Conservation (phyloP, 2,888 invertebrate species). For the Microctonus aethiopoides region DNA sequence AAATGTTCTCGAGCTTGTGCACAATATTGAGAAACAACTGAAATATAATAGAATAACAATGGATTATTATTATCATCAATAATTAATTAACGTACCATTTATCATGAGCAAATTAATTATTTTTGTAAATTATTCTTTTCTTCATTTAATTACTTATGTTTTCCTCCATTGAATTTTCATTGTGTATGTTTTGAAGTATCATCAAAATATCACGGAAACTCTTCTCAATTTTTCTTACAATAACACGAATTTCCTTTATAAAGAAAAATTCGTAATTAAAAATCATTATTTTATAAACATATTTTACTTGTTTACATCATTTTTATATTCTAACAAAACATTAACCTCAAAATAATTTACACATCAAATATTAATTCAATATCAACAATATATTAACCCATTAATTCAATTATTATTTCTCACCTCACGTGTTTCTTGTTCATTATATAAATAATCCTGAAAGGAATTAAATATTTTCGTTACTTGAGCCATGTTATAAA, state of each 20-base stretch:
- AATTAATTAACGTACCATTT: constrained; percentile 38
- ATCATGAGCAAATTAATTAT: constrained; percentile 24
- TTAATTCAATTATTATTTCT: constrained; percentile 16
- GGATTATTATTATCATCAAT: too few relatives aligned
- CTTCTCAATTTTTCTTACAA: constrained; percentile 83
- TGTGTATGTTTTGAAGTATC: constrained; percentile 84
- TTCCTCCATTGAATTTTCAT: constrained; percentile 73
- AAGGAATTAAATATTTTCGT: constrained; percentile 78
- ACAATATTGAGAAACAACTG: constrained; percentile 74
- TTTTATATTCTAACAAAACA: background rate
- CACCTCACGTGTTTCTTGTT: constrained; percentile 86
- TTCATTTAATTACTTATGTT: constrained; percentile 69
- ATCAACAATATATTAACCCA: constrained; percentile 6
- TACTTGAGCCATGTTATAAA: constrained; percentile 68
- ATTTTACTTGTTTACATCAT: too few relatives aligned
- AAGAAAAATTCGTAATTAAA: constrained; percentile 3
- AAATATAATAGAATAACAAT: constrained; percentile 32
- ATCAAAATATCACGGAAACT: constrained; percentile 82
- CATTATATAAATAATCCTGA: constrained; percentile 80
- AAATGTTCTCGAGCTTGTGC: constrained; percentile 75
- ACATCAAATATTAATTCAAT: constrained; percentile 22
- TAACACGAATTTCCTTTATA: constrained; percentile 74
- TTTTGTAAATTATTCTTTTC: background rate
- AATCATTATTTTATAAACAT: too few relatives aligned
- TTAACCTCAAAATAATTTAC: background rate